phyloP scores from a whole-genome alignment of 1,140 invertebrate species.

The Heliothis subflexa region DNA sequence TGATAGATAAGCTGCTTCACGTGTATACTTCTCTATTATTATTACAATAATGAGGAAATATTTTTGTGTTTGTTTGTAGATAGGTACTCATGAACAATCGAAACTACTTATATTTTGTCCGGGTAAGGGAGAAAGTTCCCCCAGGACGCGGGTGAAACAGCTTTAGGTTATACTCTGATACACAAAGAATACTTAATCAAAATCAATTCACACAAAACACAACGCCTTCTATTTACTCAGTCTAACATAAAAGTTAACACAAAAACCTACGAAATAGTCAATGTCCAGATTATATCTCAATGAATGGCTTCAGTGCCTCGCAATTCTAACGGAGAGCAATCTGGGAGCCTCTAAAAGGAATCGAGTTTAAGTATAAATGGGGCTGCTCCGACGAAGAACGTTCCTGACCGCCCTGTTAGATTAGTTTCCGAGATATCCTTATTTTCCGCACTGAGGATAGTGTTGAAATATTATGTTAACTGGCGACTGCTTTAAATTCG shows the following conservation, averaged over 20 bases:
- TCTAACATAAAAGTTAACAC: conserved; percentile 10
- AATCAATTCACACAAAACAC: background rate
- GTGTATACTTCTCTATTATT: too few species aligned
- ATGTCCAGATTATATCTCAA: conserved; percentile 16
- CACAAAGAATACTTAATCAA: too few species aligned
- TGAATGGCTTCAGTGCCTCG: conserved; percentile 14
- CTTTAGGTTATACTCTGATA: too few species aligned
- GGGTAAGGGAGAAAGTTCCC: too few species aligned
- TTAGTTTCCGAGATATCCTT: conserved; percentile 21
- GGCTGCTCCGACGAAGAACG: background rate
- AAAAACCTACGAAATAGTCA: conserved; percentile 19
- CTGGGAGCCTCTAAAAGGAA: conserved; percentile 17
- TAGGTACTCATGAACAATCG: too few species aligned
- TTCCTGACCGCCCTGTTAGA: conserved; percentile 4
- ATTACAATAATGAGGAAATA: too few species aligned
- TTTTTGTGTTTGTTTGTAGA: too few species aligned
- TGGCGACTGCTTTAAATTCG: background rate
- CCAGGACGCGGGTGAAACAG: too few species aligned
- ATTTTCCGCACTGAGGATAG: conserved; percentile 18
- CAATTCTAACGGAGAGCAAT: conserved; percentile 17
- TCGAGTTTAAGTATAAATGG: conserved; percentile 23
- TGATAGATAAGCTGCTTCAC: too few species aligned
- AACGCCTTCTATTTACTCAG: background rate
- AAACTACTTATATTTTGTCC: too few species aligned
- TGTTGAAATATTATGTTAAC: conserved; percentile 13